A percentile compares a stretch with the other conserved stretches of the same genome.
Evolutionary conservation across 2,888 invertebrate genomes (phyloP).

Genomic region (Thymelicus acteon): DNA sequence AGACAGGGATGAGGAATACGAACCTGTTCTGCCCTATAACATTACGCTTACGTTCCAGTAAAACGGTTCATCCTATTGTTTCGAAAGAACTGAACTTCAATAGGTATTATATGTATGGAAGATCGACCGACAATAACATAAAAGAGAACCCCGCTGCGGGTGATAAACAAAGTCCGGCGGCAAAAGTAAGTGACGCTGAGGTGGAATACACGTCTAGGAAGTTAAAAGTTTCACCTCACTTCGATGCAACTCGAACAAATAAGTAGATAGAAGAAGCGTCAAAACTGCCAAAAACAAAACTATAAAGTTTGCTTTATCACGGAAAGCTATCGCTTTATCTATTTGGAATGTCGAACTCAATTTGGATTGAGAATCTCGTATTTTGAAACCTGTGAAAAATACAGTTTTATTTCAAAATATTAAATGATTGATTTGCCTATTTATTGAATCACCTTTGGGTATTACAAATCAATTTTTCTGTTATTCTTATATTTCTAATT

Average conservation of each 20-base stretch:
- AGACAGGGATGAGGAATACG: too few species aligned
- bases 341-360: conserved; percentile 80
- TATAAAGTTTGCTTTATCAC: conserved; percentile 83
- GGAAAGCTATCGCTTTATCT: conserved; percentile 80
- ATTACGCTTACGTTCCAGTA: neutral
- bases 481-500: too few species aligned
- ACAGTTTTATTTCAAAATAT: neutral
- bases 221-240: conserved; percentile 79
- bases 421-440: too few species aligned
- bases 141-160: conserved; percentile 51
- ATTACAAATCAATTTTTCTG: too few species aligned
- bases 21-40: too few species aligned
- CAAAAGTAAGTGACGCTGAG: conserved; percentile 70
- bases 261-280: conserved; percentile 82
- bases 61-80: conserved; percentile 25
- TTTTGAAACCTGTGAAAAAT: conserved; percentile 58
- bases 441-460: too few species aligned
- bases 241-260: conserved; percentile 80
- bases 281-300: conserved; percentile 85
- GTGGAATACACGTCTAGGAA: conserved; percentile 72
- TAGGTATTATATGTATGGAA: conserved; percentile 3
- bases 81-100: conserved; percentile 18
- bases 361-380: conserved; percentile 65
- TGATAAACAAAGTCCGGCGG: conserved; percentile 66
- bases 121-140: conserved; percentile 16